Percentiles rank a stretch among this genome's conserved stretches.
These are phyloP conservation scores for Papilio polytes DNA, from an alignment of 1,140 invertebrate genomes.

Conservation along the genomic window DNA sequence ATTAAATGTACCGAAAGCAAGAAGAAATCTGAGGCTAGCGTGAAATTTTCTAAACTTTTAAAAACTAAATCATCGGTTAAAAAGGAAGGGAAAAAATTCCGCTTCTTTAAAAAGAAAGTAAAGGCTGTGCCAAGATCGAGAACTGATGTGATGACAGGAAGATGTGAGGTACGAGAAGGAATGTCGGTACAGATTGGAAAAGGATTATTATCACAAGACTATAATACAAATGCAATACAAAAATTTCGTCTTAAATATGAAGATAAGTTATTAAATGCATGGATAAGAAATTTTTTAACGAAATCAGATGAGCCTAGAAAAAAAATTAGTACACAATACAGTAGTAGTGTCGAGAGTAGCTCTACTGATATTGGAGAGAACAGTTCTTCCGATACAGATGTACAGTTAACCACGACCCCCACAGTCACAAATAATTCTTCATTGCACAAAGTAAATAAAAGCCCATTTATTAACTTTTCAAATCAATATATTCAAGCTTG, in stretches of 20 bases:
- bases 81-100: conserved; percentile 63
- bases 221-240: conserved; percentile 27
- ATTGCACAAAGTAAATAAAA: conserved; percentile 46
- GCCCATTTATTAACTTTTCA: conserved; percentile 58
- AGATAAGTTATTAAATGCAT: conserved; percentile 54
- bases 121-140: conserved; percentile 60
- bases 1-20: conserved; percentile 42
- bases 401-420: conserved; percentile 57
- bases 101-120: conserved; percentile 66
- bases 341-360: conserved; percentile 65
- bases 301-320: conserved; percentile 58
- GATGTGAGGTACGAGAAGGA: conserved; percentile 69
- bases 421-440: conserved; percentile 52
- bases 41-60: conserved; percentile 36
- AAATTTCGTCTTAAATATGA: conserved; percentile 44
- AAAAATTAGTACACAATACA: conserved; percentile 66
- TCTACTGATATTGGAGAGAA: conserved; percentile 43
- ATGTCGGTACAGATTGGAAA: conserved; percentile 61
- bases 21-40: conserved; percentile 44
- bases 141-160: conserved; percentile 62
- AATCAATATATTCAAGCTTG: conserved; percentile 68
- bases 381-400: not conserved
- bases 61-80: conserved; percentile 45
- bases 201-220: conserved; percentile 35
- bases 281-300: conserved; percentile 61